Evolutionary conservation across 2,888 invertebrate species (phyloP), one percentile per base, ranked within the genome.

Genomic region (Watsonalla cultraria): DNA sequence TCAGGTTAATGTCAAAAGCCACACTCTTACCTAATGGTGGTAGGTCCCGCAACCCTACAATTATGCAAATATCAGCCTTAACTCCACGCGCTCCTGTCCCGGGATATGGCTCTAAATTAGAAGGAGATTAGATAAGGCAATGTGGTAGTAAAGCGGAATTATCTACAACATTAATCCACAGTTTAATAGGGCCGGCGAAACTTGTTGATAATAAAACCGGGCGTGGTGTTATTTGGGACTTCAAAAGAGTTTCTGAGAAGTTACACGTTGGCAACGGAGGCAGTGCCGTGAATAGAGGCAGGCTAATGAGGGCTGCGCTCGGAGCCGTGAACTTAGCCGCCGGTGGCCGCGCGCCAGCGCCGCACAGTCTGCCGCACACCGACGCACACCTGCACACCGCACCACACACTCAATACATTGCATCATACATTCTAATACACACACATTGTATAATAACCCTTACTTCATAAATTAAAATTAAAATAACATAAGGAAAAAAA

Each of bases 11-110:
- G 68, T 70, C 66, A 60, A 66, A 57, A 60, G 56, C 68, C 11
- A 8, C 5, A 42, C 11, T 42, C 42, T 2, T 42, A 11, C 42
- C 42, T 9, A 9, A 37, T 37, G 37, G 42, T 8, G 11, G 46
- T 47, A 46, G 45, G 51, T 51, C 50, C 55, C 51, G 49, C 51
- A 49, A 52, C 49, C 37, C 49, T 59, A 58, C 65, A 65, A 72
- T 74, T 76, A 77, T 78, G 78, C 72, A 76, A 75, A 78, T 75
- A 65, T 61, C 58, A 66, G 60, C 69, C 67, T 68, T 68, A 69
- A 70, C 68, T 70, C 61, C 61, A 65, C 64, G 64, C 62, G 60
- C 61, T 62, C 59, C 59, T 54, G 60, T 52, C 59, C 56, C 56
- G 60, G 66, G 59, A 69, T 70, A 66, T 60, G 58, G 59, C 66